Percentiles rank a stretch among this genome's conserved stretches.
Conservation (phyloP, 2,888 invertebrate species). For the Troglohyphantes excavatus region DNA sequence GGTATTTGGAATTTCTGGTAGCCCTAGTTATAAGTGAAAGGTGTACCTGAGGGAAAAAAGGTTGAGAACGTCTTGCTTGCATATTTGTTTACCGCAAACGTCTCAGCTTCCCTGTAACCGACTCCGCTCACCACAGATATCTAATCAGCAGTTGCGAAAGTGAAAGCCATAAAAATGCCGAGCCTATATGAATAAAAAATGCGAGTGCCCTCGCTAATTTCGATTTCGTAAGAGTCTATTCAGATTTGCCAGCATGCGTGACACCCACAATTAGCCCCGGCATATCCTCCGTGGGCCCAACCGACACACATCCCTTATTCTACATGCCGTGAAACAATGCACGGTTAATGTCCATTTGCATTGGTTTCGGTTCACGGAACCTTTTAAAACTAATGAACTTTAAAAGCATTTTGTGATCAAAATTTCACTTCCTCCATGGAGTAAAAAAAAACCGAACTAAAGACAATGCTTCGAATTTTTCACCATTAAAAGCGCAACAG, state of each 20-base stretch:
- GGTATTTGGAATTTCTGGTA: no score
- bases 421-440: slow-evolving; percentile 1
- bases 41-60: no score
- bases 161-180: not conserved
- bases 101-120: no score
- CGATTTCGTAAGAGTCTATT: not conserved
- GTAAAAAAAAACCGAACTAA: not conserved
- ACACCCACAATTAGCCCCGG: slow-evolving; percentile 17
- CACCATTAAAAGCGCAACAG: not conserved
- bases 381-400: slow-evolving; percentile 22
- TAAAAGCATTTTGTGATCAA: slow-evolving; percentile 3
- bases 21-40: no score
- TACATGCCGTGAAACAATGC: slow-evolving; percentile 27
- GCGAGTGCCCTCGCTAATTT: no score
- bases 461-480: not conserved
- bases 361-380: slow-evolving; percentile 47
- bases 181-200: no score
- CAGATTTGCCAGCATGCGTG: slow-evolving; percentile 21
- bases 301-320: slow-evolving; percentile 28
- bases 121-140: no score
- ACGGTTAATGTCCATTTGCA: slow-evolving; percentile 28
- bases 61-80: no score
- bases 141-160: not conserved
- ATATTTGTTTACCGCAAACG: no score
- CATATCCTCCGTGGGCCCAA: slow-evolving; percentile 6